Base-by-base conservation (phyloP, 2,797 vertebrate genomes). In the Podarcis siculus region DNA sequence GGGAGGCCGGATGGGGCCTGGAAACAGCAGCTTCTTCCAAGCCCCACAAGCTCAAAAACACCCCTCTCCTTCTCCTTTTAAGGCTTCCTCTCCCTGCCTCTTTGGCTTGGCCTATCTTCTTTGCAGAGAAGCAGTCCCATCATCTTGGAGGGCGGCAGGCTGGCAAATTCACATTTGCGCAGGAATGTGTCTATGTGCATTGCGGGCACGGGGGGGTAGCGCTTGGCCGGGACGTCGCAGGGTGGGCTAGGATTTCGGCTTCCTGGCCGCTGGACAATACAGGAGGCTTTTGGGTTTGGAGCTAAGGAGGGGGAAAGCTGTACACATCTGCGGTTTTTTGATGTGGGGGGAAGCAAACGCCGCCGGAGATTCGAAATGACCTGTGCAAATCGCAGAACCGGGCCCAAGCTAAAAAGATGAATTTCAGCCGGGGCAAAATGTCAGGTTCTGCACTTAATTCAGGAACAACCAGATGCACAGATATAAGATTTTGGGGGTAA, bases 21-120 rank as follows among this genome's bases (percentile, higher is more conserved):
- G 5, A 49, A 49, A 25, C 30, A 0, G 55, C 30, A 37, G 19
- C 37, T 45, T 42, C 64, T 32, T 55, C 23, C 69, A 21, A 27
- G 27, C 49, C 66, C 49, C 82, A 42, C 69, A 21, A 8, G 0
- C 12, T 8, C 12, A 12, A 32, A 7, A 12, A 17, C 15, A 19
- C 72, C 80, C 73, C 17, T 45, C 78, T 8, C 15, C 15, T 72
- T 84, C 5, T 39, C 87, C 87, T 72, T 88, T 79, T 89, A 89
- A 85, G 87, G 87, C 8, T 42, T 1, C 19, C 1, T 87, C 79
- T 55, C 27, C 4, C 19, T 39, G 73, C 15, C 9, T 49, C 67
- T 61, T 61, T 23, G 19, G 10, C 79, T 6, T 35, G 32, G 55
- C 85, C 77, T 79, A 71, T 23, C 49, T n/a, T 71, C 79, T 23